Evolutionary conservation across 2,888 invertebrate species (phyloP).

Genomic region (Tiphia femorata): DNA sequence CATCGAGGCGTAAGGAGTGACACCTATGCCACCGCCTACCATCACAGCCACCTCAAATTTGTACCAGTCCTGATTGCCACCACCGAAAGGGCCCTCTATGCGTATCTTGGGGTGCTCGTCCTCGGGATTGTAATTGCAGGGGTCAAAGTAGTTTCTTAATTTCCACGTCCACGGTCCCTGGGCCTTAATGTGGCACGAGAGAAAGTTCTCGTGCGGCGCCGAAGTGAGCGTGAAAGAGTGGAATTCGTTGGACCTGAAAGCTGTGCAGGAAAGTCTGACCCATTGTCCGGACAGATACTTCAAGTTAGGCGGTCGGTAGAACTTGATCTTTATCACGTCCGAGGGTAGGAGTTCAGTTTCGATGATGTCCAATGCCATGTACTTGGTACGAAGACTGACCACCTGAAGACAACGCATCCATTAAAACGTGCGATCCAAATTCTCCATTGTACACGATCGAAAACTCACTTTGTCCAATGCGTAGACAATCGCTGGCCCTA

Average conservation of each 20-base stretch:
- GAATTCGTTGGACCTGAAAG: constrained; percentile 89
- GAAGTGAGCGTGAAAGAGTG: constrained; percentile 97
- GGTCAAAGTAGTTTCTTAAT: constrained; percentile 92
- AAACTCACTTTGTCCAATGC: constrained; percentile 84
- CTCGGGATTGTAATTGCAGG: constrained; percentile 89
- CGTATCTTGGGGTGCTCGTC: constrained; percentile 86
- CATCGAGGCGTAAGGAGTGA: constrained; percentile 97
- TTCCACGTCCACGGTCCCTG: constrained; percentile 98
- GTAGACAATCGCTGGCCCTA: constrained; percentile 91
- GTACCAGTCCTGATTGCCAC: constrained; percentile 98
- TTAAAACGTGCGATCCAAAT: too few species aligned
- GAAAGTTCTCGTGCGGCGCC: constrained; percentile 94
- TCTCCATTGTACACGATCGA: too few species aligned
- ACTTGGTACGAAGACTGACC: constrained; percentile 90
- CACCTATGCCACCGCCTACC: constrained; percentile 98
- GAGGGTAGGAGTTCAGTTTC: constrained; percentile 95
- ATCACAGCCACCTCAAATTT: constrained; percentile 98
- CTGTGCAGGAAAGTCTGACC: constrained; percentile 92
- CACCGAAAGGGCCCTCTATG: constrained; percentile 96
- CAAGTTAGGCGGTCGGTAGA: constrained; percentile 94
- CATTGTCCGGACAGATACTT: constrained; percentile 95
- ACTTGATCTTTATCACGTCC: constrained; percentile 94
- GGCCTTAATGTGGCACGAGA: constrained; percentile 95
- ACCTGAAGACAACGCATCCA: constrained; percentile 71
- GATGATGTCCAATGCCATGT: constrained; percentile 91